A percentile compares a stretch with the other conserved stretches of the same genome.
phyloP scores from a whole-genome alignment of 2,888 invertebrate genomes.

The Parnassius apollo region DNA sequence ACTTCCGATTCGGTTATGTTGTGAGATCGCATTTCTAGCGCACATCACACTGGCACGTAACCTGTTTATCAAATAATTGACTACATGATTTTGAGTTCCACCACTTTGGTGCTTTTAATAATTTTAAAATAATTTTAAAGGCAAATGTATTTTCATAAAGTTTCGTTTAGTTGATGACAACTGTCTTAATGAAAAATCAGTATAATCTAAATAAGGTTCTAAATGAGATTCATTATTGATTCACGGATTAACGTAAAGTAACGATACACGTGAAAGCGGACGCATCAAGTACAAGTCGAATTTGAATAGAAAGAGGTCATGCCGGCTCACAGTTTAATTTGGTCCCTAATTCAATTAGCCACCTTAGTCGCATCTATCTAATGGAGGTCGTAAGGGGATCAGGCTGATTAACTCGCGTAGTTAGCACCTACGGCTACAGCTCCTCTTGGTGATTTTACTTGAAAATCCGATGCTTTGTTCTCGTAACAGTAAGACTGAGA shows the following conservation, averaged over 20 bases:
- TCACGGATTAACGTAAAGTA: conserved; percentile 44
- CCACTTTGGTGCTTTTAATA: too few relatives aligned
- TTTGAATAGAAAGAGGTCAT: conserved; percentile 79
- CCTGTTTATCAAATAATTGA: not conserved
- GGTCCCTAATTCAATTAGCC: conserved; percentile 77
- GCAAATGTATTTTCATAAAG: too few relatives aligned
- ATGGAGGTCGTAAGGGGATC: conserved; percentile 73
- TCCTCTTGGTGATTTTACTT: conserved; percentile 29
- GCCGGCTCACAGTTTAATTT: conserved; percentile 67
- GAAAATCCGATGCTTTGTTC: conserved; percentile 24
- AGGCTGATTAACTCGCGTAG: conserved; percentile 71
- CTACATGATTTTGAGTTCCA: too few relatives aligned
- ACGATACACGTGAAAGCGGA: conserved; percentile 32
- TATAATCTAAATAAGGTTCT: conserved; percentile 52
- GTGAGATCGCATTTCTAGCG: conserved; percentile 30
- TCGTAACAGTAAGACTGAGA: conserved; percentile 8
- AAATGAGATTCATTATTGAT: conserved; percentile 52
- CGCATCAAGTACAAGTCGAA: conserved; percentile 55
- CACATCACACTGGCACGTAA: conserved; percentile 2
- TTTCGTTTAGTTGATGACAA: too few relatives aligned
- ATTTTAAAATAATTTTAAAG: too few relatives aligned
- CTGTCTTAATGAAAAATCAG: conserved; percentile 17
- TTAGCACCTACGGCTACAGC: conserved; percentile 60
- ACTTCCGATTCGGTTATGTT: conserved; percentile 57
- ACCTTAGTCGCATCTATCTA: conserved; percentile 68